phyloP scores from a whole-genome alignment of 1,140 invertebrate species.

The Akabosia matsudoensis region DNA sequence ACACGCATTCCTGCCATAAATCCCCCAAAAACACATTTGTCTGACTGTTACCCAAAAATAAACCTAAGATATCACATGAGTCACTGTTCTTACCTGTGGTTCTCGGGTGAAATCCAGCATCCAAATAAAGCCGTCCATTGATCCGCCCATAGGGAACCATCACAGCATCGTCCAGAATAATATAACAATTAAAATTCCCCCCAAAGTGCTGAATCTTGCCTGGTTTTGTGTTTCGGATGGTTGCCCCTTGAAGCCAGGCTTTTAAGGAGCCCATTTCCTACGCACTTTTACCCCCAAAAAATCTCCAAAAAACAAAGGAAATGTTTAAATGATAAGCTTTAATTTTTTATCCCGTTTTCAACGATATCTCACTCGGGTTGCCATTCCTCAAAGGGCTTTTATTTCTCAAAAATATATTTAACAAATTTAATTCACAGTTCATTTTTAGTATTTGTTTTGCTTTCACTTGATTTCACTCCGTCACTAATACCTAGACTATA shows the following conservation, averaged over 20 bases:
- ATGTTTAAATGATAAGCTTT: too few relatives aligned
- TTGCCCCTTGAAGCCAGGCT: constrained; percentile 12
- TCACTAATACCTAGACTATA: too few relatives aligned
- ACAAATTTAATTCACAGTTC: too few relatives aligned
- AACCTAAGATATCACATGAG: not conserved
- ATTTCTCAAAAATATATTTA: too few relatives aligned
- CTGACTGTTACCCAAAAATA: too few relatives aligned
- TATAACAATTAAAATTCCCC: constrained; percentile 12
- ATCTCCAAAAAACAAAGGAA: too few relatives aligned
- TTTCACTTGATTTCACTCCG: too few relatives aligned
- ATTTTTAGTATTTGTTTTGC: too few relatives aligned
- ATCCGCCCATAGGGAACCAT: constrained; percentile 3
- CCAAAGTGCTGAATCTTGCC: constrained; percentile 18
- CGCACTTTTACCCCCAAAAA: not conserved
- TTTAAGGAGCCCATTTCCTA: constrained; percentile 15
- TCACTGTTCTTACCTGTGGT: not conserved
- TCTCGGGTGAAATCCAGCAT: not conserved
- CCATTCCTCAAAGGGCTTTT: too few relatives aligned
- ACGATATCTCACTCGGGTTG: too few relatives aligned
- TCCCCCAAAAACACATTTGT: too few relatives aligned
- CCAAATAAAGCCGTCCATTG: not conserved
- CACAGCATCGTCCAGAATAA: not conserved
- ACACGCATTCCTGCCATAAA: not conserved
- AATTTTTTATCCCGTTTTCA: too few relatives aligned
- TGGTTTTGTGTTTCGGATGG: constrained; percentile 9